These are phyloP conservation scores for Uropsilus gracilis DNA, from an alignment of 2,113 vertebrate genomes.

Conservation along the genomic window DNA sequence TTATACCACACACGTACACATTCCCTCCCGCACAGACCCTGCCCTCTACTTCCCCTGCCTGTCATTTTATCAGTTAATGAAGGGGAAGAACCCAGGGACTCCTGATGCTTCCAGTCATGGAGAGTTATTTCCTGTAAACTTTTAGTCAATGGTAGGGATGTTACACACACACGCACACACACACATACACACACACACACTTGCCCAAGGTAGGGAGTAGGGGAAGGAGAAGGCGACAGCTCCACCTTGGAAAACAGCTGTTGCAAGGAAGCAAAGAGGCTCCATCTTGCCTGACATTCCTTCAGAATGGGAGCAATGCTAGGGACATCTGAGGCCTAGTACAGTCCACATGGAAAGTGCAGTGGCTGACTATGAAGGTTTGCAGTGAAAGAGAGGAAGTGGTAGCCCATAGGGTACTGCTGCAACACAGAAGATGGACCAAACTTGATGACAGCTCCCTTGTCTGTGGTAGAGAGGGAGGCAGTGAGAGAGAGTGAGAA, in stretches of 20 bases:
- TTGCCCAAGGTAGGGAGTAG: not conserved
- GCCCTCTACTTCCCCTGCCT: not conserved
- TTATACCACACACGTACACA: not conserved
- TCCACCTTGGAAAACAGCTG: not conserved
- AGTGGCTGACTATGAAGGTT: not conserved
- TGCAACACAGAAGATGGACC: not conserved
- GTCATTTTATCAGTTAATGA: slow-evolving; percentile 66
- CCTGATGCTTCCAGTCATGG: not conserved
- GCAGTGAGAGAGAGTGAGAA: too few relatives aligned
- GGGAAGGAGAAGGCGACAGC: not conserved
- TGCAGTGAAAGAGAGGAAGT: not conserved
- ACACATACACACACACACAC: not conserved
- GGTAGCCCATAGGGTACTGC: not conserved
- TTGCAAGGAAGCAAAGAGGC: not conserved
- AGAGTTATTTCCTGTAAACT: slow-evolving; percentile 25
- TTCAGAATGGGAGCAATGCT: not conserved
- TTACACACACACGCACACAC: not conserved
- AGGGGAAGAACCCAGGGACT: not conserved
- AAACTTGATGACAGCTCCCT: not conserved
- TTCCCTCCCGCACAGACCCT: not conserved
- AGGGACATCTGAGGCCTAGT: too few relatives aligned
- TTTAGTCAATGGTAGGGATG: not conserved
- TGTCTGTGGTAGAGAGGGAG: not conserved
- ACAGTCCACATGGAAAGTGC: not conserved
- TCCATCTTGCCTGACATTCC: not conserved